Evolutionary conservation across 2,797 vertebrate genomes (phyloP).

Genomic region (Sardinella longiceps): DNA sequence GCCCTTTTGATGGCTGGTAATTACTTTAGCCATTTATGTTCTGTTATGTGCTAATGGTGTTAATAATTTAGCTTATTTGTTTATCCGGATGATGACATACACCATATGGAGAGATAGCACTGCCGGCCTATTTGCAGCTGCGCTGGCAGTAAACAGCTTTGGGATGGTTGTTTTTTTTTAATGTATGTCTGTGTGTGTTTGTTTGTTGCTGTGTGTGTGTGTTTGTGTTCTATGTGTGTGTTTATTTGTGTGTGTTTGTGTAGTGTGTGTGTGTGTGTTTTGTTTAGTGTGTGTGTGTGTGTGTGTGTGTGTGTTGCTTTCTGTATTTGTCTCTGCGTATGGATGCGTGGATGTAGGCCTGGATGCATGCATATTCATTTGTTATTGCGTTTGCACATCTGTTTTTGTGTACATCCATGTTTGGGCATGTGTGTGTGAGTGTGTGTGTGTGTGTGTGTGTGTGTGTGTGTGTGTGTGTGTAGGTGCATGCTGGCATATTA

Average conservation of each 20-base stretch:
- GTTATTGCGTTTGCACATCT: background rate
- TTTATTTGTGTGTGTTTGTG: background rate
- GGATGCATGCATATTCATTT: background rate
- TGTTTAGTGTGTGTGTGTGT: background rate
- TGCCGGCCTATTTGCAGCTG: background rate
- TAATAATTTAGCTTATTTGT: background rate
- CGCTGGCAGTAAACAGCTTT: background rate
- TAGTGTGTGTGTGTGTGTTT: too few relatives aligned
- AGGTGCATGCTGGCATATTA: background rate
- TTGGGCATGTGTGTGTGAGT: background rate
- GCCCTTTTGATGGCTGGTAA: background rate
- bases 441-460: background rate
- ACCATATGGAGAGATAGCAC: background rate
- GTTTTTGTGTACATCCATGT: too few relatives aligned
- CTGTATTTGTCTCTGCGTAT: background rate
- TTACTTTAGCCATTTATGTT: background rate
- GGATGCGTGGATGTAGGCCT: background rate
- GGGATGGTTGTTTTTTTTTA: too few relatives aligned
- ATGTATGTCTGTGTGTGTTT: too few relatives aligned
- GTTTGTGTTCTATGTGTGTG: background rate
- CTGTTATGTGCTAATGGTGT: background rate
- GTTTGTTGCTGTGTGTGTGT: too few relatives aligned
- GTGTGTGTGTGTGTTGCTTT: too few relatives aligned
- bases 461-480: background rate
- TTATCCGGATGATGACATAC: background rate